These are phyloP conservation scores for Ptilonorhynchus violaceus DNA, from an alignment of 2,113 vertebrate species.

Conservation along the genomic window DNA sequence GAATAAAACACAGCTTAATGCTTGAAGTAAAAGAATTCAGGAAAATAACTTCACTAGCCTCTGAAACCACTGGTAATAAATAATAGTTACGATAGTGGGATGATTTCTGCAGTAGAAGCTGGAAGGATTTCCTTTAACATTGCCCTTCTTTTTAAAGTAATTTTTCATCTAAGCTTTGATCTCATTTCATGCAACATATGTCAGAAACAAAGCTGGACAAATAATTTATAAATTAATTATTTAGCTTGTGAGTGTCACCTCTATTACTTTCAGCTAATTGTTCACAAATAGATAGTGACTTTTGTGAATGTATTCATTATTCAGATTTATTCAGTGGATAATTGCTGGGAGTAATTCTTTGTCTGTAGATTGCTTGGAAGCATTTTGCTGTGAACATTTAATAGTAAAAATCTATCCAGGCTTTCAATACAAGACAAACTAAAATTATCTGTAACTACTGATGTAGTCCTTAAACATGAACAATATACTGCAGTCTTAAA, in stretches of 20 bases:
- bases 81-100: neutral
- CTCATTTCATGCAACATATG: neutral
- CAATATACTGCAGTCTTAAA: neutral
- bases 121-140: neutral
- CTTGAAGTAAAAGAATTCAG: neutral
- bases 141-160: neutral
- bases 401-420: slow-evolving; percentile 9
- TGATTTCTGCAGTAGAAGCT: neutral
- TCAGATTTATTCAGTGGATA: slow-evolving; percentile 59
- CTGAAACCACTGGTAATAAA: neutral
- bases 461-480: neutral
- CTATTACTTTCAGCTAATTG: slow-evolving; percentile 49
- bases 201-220: slow-evolving; percentile 24
- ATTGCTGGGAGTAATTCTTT: slow-evolving; percentile 51
- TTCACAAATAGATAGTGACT: slow-evolving; percentile 49
- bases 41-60: neutral
- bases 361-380: slow-evolving; percentile 24
- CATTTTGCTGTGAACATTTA: neutral
- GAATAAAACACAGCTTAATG: neutral
- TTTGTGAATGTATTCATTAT: slow-evolving; percentile 40
- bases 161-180: slow-evolving; percentile 31
- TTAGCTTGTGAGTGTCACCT: slow-evolving; percentile 37
- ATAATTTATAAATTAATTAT: slow-evolving; percentile 35
- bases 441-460: neutral
- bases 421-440: neutral